Base-by-base conservation (phyloP, 2,888 invertebrate species). In the Metalampra italica region DNA sequence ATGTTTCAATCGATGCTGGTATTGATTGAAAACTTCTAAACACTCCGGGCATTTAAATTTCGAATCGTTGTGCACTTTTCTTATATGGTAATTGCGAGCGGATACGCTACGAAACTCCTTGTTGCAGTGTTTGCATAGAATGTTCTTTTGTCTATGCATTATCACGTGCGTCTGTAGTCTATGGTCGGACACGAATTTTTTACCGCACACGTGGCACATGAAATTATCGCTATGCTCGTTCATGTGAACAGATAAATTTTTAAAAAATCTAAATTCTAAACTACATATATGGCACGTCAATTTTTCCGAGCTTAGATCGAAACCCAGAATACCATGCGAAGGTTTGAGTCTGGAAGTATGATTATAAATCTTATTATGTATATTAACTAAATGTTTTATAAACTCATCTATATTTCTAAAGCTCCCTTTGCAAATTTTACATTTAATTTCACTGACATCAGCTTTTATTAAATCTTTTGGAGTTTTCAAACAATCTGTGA, bases 71-170 rank as follows among this genome's bases (percentile, higher is more conserved):
- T 22, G 22, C 5, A 22, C 22, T 0, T 68, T 67, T 53, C 75
- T 78, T n/a, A 84, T 57, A 43, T 84, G 84, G 46, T 61, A 68
- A 5, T 66, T 59, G 0, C 84, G 53, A 0, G 81, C 71, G 52
- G 50, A 60, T 2, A 62, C 43, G 50, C 77, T 79, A 43, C 66
- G 61, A 53, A 80, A 84, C 1, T 43, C 51, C 43, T 74, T 80
- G n/a, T 75, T 73, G 55, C 83, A 83, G 29, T 61, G 59, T 9
- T 56, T 13, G 57, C 83, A 84, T 8, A 55, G 46, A 59, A 66
- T 37, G 44, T 59, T 55, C 0, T 34, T 46, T 5, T 51, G 47
- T 40, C 55, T 59, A 38, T 62, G 62, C 47, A 54, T 59, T 46
- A 55, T 55, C 9, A 60, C 52, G 9, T 68, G 66, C 3, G 56